These are phyloP conservation scores for Neoniphon sammara DNA, from an alignment of 2,797 vertebrate genomes.

Conservation along the genomic window DNA sequence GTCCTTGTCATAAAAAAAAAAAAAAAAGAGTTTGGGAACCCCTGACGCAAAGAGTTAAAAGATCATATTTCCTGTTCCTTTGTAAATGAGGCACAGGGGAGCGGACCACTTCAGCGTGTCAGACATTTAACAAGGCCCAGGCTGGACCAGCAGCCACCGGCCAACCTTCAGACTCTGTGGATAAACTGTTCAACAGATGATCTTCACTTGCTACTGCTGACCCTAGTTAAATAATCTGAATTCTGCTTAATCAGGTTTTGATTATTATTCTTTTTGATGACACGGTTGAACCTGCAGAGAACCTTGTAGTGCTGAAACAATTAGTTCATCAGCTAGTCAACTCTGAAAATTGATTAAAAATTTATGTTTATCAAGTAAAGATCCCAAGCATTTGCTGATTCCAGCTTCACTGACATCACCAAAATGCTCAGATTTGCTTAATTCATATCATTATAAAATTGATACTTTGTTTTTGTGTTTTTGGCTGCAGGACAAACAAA, in stretches of 20 bases:
- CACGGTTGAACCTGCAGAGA: no score
- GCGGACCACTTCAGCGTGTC: background rate
- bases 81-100: background rate
- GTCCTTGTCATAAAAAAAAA: background rate
- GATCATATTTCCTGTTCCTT: background rate
- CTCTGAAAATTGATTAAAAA: no score
- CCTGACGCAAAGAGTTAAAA: background rate
- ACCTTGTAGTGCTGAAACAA: no score
- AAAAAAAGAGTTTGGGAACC: background rate
- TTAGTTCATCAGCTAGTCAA: no score
- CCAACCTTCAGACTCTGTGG: background rate
- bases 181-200: constrained; percentile 7
- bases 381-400: no score
- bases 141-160: background rate
- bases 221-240: no score
- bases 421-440: no score
- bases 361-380: no score
- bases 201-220: background rate
- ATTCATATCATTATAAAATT: no score
- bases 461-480: no score
- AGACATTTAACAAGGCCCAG: background rate
- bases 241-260: background rate
- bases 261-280: background rate
- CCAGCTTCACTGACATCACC: no score
- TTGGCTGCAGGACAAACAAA: no score